Evolutionary conservation across 2,888 invertebrate genomes (phyloP).

Genomic region (Drosophila pseudotalamancana): DNA sequence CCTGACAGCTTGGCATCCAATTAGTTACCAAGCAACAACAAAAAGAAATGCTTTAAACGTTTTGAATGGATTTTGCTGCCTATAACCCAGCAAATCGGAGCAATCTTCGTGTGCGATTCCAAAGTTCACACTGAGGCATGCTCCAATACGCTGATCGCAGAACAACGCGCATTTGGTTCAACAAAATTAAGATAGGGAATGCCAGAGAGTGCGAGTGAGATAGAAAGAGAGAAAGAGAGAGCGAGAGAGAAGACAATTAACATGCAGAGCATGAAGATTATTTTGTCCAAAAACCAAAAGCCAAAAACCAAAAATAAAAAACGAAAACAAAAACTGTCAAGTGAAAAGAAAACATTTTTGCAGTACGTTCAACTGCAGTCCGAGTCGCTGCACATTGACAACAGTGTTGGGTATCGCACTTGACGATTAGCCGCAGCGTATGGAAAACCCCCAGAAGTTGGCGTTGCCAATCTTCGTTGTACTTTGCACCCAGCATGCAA

Average conservation of each 20-base stretch:
- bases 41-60: conserved; percentile 24
- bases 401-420: conserved; percentile 39
- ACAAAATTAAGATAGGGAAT: conserved; percentile 1
- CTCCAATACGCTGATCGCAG: conserved; percentile 59
- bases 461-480: conserved; percentile 50
- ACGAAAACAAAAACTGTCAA: conserved; percentile 18
- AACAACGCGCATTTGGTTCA: conserved; percentile 27
- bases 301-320: conserved; percentile 38
- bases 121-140: conserved; percentile 68
- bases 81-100: conserved; percentile 51
- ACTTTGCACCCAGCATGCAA: conserved; percentile 60
- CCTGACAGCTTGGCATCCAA: background rate
- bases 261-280: conserved; percentile 7
- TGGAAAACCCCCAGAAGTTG: conserved; percentile 73
- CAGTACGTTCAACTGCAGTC: conserved; percentile 68
- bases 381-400: conserved; percentile 40
- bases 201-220: background rate
- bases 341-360: conserved; percentile 29
- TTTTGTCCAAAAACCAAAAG: conserved; percentile 37
- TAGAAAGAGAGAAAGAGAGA: background rate
- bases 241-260: background rate
- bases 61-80: conserved; percentile 36
- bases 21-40: conserved; percentile 14
- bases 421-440: conserved; percentile 49
- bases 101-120: conserved; percentile 64